Percentiles rank a stretch among this genome's conserved stretches.
Conservation (phyloP, 2,888 invertebrate genomes). For the Dinocampus coccinellae region DNA sequence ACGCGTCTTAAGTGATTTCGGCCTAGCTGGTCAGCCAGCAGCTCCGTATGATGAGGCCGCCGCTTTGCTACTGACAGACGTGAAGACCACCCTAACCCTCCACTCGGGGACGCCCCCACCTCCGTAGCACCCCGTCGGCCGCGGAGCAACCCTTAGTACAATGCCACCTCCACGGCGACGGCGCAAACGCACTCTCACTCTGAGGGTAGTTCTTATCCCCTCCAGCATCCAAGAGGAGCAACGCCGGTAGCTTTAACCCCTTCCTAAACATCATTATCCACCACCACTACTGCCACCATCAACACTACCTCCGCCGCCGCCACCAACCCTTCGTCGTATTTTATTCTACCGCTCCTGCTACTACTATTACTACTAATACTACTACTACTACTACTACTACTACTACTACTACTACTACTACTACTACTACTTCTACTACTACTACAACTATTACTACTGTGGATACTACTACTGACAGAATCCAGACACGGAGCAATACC, state of each 20-base stretch:
- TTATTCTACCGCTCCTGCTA: not conserved
- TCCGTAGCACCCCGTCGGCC: slow-evolving; percentile 49
- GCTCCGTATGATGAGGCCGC: slow-evolving; percentile 70
- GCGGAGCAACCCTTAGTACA: slow-evolving; percentile 64
- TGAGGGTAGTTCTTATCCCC: slow-evolving; percentile 69
- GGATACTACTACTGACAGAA: slow-evolving; percentile 46
- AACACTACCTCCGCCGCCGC: slow-evolving; percentile 24
- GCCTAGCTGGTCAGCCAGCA: slow-evolving; percentile 66
- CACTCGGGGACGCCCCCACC: slow-evolving; percentile 48
- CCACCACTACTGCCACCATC: slow-evolving; percentile 40
- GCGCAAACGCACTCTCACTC: slow-evolving; percentile 66
- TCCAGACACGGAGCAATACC: slow-evolving; percentile 35
- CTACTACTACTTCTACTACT: no score
- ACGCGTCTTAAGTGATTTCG: slow-evolving; percentile 66
- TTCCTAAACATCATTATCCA: slow-evolving; percentile 49
- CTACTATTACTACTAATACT: not conserved
- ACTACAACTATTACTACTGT: no score
- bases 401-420: slow-evolving; percentile 22
- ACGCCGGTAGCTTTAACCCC: slow-evolving; percentile 49
- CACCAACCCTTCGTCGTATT: slow-evolving; percentile 36
- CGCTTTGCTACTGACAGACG: slow-evolving; percentile 69
- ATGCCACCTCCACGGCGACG: slow-evolving; percentile 66
- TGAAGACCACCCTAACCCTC: slow-evolving; percentile 68
- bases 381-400: slow-evolving; percentile 25
- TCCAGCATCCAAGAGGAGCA: slow-evolving; percentile 56